Evolutionary conservation across 1,140 invertebrate species (phyloP).

Genomic region (Drosophila mauritiana): DNA sequence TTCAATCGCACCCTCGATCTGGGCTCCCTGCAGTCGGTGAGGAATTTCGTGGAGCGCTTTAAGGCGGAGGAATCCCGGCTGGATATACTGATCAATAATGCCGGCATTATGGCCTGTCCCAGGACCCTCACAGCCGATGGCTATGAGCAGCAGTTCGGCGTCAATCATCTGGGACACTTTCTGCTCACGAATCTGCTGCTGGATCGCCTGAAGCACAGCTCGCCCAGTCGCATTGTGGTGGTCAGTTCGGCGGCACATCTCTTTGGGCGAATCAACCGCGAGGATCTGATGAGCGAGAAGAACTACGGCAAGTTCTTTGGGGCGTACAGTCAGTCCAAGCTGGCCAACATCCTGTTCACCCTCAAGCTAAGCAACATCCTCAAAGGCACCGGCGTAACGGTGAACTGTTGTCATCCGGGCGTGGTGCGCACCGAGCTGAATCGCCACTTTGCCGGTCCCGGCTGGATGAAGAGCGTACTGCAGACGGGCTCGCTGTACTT

Average conservation of each 20-base stretch:
- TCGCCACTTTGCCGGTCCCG: conserved; percentile 86
- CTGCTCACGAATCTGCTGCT: conserved; percentile 92
- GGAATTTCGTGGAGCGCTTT: conserved; percentile 81
- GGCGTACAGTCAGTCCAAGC: conserved; percentile 90
- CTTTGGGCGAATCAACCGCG: conserved; percentile 88
- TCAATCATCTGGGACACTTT: conserved; percentile 94
- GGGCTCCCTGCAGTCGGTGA: conserved; percentile 89
- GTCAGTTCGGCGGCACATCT: conserved; percentile 78
- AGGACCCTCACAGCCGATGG: conserved; percentile 89
- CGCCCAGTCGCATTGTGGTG: conserved; percentile 86
- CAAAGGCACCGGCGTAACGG: conserved; percentile 87
- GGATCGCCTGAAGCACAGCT: conserved; percentile 85
- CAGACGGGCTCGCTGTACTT: conserved; percentile 59
- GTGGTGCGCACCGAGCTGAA: conserved; percentile 90
- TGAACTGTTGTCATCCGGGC: conserved; percentile 90
- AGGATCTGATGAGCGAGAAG: conserved; percentile 88
- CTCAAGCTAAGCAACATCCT: conserved; percentile 87
- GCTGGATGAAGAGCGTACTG: conserved; percentile 52
- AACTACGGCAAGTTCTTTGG: conserved; percentile 86
- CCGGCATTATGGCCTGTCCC: conserved; percentile 92
- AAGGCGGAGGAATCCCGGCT: conserved; percentile 87
- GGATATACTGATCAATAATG: conserved; percentile 96
- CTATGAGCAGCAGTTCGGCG: conserved; percentile 91
- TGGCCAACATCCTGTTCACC: conserved; percentile 91
- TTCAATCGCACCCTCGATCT: conserved; percentile 90